phyloP scores from a whole-genome alignment of 2,113 vertebrate genomes.

The Eudorcas thomsonii region DNA sequence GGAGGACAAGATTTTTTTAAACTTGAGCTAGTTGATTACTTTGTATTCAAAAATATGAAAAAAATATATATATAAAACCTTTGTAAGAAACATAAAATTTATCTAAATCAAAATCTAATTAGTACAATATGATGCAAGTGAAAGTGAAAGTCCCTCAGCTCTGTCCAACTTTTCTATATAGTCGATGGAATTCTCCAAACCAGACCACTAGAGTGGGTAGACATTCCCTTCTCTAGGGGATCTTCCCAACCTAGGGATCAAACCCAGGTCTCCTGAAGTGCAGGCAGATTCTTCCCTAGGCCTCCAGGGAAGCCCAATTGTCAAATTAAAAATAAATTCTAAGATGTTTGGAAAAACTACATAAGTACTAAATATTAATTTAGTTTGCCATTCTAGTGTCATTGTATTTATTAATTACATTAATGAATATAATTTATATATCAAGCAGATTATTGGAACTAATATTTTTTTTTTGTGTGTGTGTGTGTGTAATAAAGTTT shows the following conservation, averaged over 20 bases:
- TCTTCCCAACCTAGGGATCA: neutral
- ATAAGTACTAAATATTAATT: neutral
- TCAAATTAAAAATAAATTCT: neutral
- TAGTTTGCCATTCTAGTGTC: neutral
- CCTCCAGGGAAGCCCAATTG: neutral
- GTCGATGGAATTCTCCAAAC: neutral
- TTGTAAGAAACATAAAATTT: neutral
- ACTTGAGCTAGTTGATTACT: neutral
- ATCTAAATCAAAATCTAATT: neutral
- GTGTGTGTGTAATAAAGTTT: too few relatives aligned
- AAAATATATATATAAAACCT: neutral
- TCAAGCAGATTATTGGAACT: neutral
- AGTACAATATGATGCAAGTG: neutral
- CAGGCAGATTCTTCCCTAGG: neutral
- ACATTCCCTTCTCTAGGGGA: neutral
- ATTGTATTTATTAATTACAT: neutral
- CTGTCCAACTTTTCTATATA: fast-evolving
- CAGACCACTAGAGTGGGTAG: neutral
- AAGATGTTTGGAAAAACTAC: neutral
- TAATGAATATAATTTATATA: neutral
- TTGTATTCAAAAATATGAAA: neutral
- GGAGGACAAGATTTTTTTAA: constrained; percentile 16
- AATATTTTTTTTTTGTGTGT: neutral
- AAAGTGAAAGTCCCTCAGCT: neutral
- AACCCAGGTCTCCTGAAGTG: neutral